These are phyloP conservation scores for Festucalex cinctus DNA, from an alignment of 2,113 vertebrate genomes.

Conservation along the genomic window DNA sequence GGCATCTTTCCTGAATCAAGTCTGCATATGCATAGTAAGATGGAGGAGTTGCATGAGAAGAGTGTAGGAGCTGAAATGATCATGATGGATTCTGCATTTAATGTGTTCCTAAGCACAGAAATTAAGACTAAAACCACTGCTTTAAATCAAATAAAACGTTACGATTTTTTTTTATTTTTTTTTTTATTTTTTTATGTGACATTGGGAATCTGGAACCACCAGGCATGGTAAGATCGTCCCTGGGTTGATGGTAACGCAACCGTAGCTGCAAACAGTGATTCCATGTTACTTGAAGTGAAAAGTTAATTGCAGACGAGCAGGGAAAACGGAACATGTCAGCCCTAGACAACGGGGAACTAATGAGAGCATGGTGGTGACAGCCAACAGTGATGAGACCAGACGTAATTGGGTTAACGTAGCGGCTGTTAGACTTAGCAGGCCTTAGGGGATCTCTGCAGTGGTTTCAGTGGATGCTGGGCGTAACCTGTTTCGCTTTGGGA, in stretches of 20 bases:
- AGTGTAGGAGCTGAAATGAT: no score
- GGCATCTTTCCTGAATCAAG: no score
- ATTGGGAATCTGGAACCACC: not conserved
- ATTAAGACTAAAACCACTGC: not conserved
- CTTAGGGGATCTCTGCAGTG: constrained; percentile 45
- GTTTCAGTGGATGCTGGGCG: not conserved
- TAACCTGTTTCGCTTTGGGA: constrained; percentile 16
- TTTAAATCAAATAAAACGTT: no score
- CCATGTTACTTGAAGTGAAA: constrained; percentile 7
- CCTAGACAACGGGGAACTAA: constrained; percentile 45
- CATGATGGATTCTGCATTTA: not conserved
- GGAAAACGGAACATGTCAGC: constrained; percentile 29
- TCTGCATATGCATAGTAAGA: no score
- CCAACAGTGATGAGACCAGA: constrained; percentile 59
- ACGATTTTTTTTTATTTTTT: no score
- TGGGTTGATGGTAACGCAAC: not conserved
- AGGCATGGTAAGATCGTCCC: not conserved
- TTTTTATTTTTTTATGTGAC: not conserved
- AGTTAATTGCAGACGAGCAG: constrained; percentile 22
- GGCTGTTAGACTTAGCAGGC: constrained; percentile 47
- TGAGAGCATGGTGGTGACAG: constrained; percentile 57
- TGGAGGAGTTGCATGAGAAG: no score
- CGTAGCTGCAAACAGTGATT: not conserved
- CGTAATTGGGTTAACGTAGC: constrained; percentile 65
- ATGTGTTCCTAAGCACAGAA: not conserved